These are phyloP conservation scores for Reticulitermes lucifugus DNA, from an alignment of 2,888 invertebrate genomes.

Conservation along the genomic window DNA sequence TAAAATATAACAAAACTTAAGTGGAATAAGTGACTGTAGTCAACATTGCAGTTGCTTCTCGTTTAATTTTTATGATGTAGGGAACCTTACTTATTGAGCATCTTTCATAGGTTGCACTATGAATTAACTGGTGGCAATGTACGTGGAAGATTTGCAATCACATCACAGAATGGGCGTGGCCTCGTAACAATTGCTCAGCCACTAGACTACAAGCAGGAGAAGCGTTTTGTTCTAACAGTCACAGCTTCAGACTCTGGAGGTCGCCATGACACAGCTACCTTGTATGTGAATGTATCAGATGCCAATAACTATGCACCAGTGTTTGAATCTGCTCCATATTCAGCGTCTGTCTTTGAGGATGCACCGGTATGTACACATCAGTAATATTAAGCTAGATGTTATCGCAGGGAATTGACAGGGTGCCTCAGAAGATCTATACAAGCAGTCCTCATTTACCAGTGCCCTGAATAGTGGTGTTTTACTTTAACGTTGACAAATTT, in stretches of 20 bases:
- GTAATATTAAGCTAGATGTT: too few species aligned
- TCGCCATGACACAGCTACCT: conserved; percentile 86
- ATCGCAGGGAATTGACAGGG: too few species aligned
- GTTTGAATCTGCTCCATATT: conserved; percentile 94
- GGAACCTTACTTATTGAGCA: too few species aligned
- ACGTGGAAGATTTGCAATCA: conserved; percentile 88
- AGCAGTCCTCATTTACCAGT: too few species aligned
- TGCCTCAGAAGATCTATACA: too few species aligned
- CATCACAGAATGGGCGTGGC: conserved; percentile 89
- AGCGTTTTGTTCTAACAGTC: conserved; percentile 85
- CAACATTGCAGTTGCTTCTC: too few species aligned
- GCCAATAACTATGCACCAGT: conserved; percentile 95
- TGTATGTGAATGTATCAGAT: conserved; percentile 93
- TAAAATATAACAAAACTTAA: too few species aligned
- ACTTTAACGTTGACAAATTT: too few species aligned
- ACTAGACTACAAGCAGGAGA: conserved; percentile 90
- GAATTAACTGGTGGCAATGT: conserved; percentile 88
- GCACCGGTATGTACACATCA: conserved; percentile 67
- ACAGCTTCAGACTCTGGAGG: conserved; percentile 93
- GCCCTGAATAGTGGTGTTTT: too few species aligned
- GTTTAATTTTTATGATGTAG: too few species aligned
- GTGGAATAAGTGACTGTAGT: too few species aligned
- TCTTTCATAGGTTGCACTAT: conserved; percentile 73
- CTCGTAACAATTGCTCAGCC: conserved; percentile 89
- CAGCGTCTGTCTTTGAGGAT: conserved; percentile 91